These are phyloP conservation scores for Auanema sp. DNA, from an alignment of 2,888 invertebrate genomes.

Conservation along the genomic window DNA sequence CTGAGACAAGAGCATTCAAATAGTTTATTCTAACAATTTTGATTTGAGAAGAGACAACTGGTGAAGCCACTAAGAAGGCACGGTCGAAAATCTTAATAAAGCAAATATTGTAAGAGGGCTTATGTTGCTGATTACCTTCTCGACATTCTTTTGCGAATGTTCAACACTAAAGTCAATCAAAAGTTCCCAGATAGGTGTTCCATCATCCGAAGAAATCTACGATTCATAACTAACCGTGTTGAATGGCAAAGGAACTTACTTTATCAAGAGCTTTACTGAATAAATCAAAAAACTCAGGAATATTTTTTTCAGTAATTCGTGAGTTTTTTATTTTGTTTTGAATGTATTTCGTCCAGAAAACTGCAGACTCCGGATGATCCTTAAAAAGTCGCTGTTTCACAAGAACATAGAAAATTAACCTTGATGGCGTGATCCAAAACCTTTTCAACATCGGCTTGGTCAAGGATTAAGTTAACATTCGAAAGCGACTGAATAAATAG, in stretches of 20 bases:
- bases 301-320: background rate
- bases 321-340: background rate
- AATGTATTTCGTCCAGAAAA: background rate
- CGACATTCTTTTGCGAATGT: slow-evolving; percentile 12
- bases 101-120: background rate
- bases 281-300: background rate
- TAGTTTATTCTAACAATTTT: slow-evolving; percentile 18
- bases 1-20: slow-evolving; percentile 12
- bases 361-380: background rate
- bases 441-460: background rate
- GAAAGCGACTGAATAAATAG: background rate
- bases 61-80: slow-evolving; percentile 9
- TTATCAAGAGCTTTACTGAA: background rate
- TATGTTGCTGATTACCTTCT: slow-evolving; percentile 10
- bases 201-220: slow-evolving; percentile 10
- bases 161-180: slow-evolving; percentile 17
- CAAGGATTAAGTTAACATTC: background rate
- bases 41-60: slow-evolving; percentile 14
- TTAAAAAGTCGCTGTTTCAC: background rate
- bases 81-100: slow-evolving; percentile 14
- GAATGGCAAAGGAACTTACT: slow-evolving; percentile 11
- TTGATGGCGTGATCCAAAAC: background rate
- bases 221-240: no score
- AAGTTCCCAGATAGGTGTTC: slow-evolving; percentile 16
- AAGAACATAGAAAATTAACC: slow-evolving; percentile 1